phyloP scores from a whole-genome alignment of 2,113 vertebrate genomes.

The Cavia aperea region DNA sequence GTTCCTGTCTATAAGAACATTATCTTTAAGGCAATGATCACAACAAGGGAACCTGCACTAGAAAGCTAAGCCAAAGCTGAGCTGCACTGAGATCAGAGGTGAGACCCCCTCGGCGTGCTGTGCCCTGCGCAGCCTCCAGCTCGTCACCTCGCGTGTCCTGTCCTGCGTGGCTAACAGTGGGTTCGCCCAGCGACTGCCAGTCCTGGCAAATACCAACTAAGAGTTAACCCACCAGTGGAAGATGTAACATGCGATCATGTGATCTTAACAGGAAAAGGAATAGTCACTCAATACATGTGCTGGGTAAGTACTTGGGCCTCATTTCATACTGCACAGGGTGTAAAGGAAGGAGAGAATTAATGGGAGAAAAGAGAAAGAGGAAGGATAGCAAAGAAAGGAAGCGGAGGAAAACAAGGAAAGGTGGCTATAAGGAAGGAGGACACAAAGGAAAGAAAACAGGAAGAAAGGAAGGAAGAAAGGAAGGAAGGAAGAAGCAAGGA shows the following conservation, averaged over 20 bases:
- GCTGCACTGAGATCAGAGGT: not conserved
- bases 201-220: not conserved
- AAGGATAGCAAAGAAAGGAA: too few relatives aligned
- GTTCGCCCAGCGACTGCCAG: not conserved
- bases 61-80: slow-evolving; percentile 22
- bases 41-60: slow-evolving; percentile 24
- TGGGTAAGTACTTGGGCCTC: not conserved
- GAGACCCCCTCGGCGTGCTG: not conserved
- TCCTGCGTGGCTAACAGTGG: slow-evolving; percentile 14
- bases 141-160: slow-evolving; percentile 22
- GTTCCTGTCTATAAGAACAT: slow-evolving; percentile 5
- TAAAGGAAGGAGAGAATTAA: not conserved
- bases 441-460: not conserved
- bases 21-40: slow-evolving; percentile 20
- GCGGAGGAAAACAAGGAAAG: too few relatives aligned
- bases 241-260: not conserved
- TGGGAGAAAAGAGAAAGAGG: not conserved
- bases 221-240: not conserved
- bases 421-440: not conserved
- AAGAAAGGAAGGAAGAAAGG: too few relatives aligned
- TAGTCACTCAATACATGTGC: not conserved
- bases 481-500: too few relatives aligned
- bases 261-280: not conserved
- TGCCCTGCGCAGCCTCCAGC: slow-evolving; percentile 33
- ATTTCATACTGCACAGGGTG: not conserved